Percentiles rank a stretch among this genome's conserved stretches.
These are phyloP conservation scores for Brachyptera putata DNA, from an alignment of 2,888 invertebrate genomes.

Conservation along the genomic window DNA sequence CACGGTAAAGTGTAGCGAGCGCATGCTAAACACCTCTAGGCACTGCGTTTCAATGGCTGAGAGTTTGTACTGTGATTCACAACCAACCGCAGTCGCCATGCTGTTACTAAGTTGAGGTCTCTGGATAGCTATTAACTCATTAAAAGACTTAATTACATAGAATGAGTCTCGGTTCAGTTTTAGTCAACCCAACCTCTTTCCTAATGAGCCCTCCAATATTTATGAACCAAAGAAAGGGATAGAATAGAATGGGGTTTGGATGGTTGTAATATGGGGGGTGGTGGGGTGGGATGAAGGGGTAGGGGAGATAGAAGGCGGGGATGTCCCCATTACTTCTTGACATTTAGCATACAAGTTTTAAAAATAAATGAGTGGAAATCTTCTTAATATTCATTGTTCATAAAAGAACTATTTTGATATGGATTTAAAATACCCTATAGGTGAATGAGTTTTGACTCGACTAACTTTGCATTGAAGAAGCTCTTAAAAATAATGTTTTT, in stretches of 20 bases:
- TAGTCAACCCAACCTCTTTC: background rate
- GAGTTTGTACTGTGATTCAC: background rate
- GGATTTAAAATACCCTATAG: too few species aligned
- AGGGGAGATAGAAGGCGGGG: background rate
- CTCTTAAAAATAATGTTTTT: too few species aligned
- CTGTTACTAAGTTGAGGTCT: too few species aligned
- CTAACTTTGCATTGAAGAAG: too few species aligned
- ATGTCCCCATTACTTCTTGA: background rate
- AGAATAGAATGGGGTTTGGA: conserved; percentile 15
- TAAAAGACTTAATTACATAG: conserved; percentile 23
- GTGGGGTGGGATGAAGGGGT: background rate
- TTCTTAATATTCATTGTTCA: conserved; percentile 14
- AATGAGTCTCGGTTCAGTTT: conserved; percentile 6
- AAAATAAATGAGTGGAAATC: background rate
- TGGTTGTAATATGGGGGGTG: conserved; percentile 2
- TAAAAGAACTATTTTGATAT: too few species aligned
- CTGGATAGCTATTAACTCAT: conserved; percentile 20
- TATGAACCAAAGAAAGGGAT: conserved; percentile 26
- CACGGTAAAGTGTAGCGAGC: too few species aligned
- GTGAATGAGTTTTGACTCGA: too few species aligned
- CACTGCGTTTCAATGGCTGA: background rate
- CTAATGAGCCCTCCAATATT: conserved; percentile 26
- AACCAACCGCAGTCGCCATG: too few species aligned
- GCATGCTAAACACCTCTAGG: too few species aligned
- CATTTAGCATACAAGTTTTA: conserved; percentile 8